Evolutionary conservation across 2,888 invertebrate species (phyloP).

Genomic region (Drosophila acutilabella): DNA sequence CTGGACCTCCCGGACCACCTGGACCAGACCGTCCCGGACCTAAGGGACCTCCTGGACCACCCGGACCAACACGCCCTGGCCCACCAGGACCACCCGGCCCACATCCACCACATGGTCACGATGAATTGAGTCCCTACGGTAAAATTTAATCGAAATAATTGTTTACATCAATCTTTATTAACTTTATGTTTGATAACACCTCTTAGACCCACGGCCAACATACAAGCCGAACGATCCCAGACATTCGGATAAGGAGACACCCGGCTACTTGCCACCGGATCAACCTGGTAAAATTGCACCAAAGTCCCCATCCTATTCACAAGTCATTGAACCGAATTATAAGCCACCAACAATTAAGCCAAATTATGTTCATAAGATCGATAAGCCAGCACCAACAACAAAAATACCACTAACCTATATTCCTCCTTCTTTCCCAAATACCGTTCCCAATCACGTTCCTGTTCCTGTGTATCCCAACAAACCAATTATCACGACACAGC

Average conservation of each 20-base stretch:
- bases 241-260: constrained; percentile 78
- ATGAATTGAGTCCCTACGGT: constrained; percentile 35
- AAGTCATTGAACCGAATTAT: constrained; percentile 64
- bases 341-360: constrained; percentile 71
- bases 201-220: constrained; percentile 54
- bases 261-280: constrained; percentile 84
- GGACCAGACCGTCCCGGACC: constrained; percentile 70
- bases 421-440: constrained; percentile 80
- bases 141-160: not conserved
- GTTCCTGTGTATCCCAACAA: constrained; percentile 72
- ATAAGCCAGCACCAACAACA: constrained; percentile 44
- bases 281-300: constrained; percentile 86
- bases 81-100: constrained; percentile 58
- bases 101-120: constrained; percentile 50
- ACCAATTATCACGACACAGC: constrained; percentile 60
- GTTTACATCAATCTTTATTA: no score
- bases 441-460: constrained; percentile 74
- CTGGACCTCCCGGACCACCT: constrained; percentile 59
- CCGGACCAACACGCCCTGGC: constrained; percentile 69
- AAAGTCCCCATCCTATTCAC: constrained; percentile 76
- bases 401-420: constrained; percentile 79
- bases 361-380: constrained; percentile 73
- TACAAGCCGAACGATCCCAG: constrained; percentile 69
- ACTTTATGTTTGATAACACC: not conserved
- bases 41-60: constrained; percentile 50